Conservation (phyloP, 2,888 invertebrate species). For the Pachymerium ferrugineum region DNA sequence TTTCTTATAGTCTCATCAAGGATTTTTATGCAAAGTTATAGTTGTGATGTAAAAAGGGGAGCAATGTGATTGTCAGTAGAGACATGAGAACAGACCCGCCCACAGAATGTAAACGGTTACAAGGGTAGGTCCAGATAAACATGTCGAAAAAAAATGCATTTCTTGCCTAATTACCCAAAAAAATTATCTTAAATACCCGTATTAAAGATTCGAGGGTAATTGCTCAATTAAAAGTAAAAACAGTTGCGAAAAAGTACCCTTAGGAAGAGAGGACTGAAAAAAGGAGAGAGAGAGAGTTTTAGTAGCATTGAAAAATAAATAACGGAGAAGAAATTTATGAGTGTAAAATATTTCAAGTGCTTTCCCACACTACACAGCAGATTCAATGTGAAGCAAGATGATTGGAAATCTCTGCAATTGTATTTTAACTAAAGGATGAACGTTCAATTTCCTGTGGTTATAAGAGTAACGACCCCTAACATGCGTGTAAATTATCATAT, state of each 20-base stretch:
- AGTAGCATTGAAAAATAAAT: too few species aligned
- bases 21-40: neutral
- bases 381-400: too few species aligned
- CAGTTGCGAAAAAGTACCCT: neutral
- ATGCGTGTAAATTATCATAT: too few species aligned
- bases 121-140: too few species aligned
- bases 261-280: neutral
- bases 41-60: neutral
- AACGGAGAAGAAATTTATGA: too few species aligned
- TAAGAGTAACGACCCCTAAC: too few species aligned
- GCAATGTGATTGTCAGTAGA: neutral
- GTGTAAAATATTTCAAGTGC: too few species aligned
- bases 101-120: conserved; percentile 10
- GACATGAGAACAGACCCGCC: conserved; percentile 1
- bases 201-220: neutral
- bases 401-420: too few species aligned
- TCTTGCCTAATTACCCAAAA: conserved; percentile 17
- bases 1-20: too few species aligned
- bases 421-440: too few species aligned
- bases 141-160: neutral
- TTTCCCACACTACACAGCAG: too few species aligned
- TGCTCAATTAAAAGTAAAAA: neutral
- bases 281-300: neutral
- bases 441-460: too few species aligned
- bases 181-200: conserved; percentile 7